Evolutionary conservation across 2,113 vertebrate species (phyloP).

Genomic region (Proterorhinus semilunaris): DNA sequence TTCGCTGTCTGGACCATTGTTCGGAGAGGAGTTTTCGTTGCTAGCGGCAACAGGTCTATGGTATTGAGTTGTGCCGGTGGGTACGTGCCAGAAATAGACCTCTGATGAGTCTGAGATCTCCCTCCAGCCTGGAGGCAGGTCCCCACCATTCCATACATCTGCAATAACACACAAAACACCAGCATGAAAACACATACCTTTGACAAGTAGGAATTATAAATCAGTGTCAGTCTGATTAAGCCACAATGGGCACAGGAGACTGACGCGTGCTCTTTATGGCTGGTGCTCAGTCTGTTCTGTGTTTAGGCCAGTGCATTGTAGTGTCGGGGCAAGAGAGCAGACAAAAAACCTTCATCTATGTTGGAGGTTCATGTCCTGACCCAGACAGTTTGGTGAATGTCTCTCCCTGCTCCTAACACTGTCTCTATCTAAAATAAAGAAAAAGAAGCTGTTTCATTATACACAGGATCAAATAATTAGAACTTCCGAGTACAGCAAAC

Average conservation of each 20-base stretch:
- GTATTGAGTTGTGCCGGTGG: conserved; percentile 91
- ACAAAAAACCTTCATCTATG: too few species aligned
- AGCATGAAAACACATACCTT: too few species aligned
- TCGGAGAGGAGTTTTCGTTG: conserved; percentile 55
- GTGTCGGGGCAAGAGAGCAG: too few species aligned
- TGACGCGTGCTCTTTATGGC: too few species aligned
- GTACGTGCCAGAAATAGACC: conserved; percentile 95
- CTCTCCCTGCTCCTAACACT: too few species aligned
- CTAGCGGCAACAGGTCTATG: conserved; percentile 81
- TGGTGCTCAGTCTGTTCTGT: too few species aligned
- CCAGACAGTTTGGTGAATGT: too few species aligned
- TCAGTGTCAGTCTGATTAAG: conserved; percentile 26
- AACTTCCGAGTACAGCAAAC: not conserved
- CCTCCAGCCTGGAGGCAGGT: conserved; percentile 93
- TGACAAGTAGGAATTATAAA: not conserved
- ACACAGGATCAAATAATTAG: not conserved
- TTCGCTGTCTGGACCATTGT: conserved; percentile 31
- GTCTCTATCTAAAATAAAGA: too few species aligned
- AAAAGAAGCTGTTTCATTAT: too few species aligned
- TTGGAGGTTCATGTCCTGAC: too few species aligned
- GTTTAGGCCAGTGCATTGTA: too few species aligned
- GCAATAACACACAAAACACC: conserved; percentile 14
- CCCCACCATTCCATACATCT: conserved; percentile 90
- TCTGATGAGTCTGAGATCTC: conserved; percentile 88
- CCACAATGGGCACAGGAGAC: conserved; percentile 13